phyloP scores from a whole-genome alignment of 2,888 invertebrate species.

The Copidosoma aretas region DNA sequence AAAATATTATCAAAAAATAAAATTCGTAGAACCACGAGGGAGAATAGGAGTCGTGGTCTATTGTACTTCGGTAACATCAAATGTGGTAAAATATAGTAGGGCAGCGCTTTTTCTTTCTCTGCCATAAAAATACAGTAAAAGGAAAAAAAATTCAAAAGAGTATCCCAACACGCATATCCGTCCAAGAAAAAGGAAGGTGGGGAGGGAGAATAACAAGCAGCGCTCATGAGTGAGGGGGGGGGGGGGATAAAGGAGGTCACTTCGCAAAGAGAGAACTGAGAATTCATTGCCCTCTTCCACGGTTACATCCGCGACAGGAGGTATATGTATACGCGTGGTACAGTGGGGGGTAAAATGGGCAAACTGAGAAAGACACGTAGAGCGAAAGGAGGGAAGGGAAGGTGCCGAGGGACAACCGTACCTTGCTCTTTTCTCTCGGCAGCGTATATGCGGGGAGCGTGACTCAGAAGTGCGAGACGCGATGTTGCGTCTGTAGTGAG shows the following conservation, averaged over 20 bases:
- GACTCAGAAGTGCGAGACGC: constrained; percentile 4
- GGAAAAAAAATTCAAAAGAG: constrained; percentile 7
- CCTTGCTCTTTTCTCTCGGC: background rate
- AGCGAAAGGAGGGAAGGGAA: constrained; percentile 1
- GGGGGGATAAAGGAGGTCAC: background rate
- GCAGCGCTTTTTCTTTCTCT: background rate
- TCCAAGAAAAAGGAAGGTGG: background rate
- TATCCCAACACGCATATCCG: background rate
- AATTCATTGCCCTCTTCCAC: background rate
- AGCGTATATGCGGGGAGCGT: background rate
- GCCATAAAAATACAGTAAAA: background rate
- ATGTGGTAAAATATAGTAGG: background rate
- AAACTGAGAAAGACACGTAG: background rate
- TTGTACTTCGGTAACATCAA: background rate
- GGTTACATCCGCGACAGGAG: constrained; percentile 6
- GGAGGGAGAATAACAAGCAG: background rate
- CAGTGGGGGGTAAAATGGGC: background rate
- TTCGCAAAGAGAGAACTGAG: background rate
- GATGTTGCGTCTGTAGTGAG: constrained; percentile 29
- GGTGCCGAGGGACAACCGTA: background rate
- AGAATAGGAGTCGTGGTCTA: background rate
- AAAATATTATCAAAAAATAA: no score
- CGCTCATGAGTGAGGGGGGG: no score
- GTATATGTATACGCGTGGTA: constrained; percentile 6
- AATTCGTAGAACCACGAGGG: background rate